Base-by-base conservation (phyloP, 2,113 vertebrate species). In the Gnathonemus echidnorhynchus region DNA sequence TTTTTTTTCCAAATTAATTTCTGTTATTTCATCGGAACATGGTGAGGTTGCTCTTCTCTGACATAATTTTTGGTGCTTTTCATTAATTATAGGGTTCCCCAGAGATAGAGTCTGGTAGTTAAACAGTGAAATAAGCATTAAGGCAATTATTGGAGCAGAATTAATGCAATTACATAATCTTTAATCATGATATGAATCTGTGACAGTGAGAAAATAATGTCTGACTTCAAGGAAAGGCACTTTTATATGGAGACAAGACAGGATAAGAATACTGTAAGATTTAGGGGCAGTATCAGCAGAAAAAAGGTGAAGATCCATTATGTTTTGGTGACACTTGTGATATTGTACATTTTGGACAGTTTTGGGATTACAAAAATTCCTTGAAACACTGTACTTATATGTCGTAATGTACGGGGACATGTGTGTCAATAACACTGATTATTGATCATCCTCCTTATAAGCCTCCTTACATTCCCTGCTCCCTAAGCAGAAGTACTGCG, bases 91-190 rank as follows among this genome's bases (percentile, higher is more conserved):
- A 88, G 80, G 90, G 92, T 91, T 95, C 96, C 95, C 94, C 0
- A 91, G 95, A 95, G 96, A 95, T 89, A 86, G 91, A 92, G 92
- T 86, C 58, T 92, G 92, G 95, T 96, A 96, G 96, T 96, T 96
- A 96, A 96, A 94, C 94, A 95, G 95, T 95, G 92, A 95, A 95
- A 96, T 95, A 95, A 94, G 95, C 95, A 96, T 96, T 95, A 94
- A 95, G 94, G 95, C 96, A 96, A 96, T 96, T 96, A 96, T 96
- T 96, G 95, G 95, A 94, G 94, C 93, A 94, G 94, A 95, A 95
- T 95, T 95, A 96, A 96, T 96, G 95, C 94, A 96, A 96, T 94
- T 95, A 93, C 93, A 94, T 95, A 95, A 96, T 96, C 93, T 96
- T 95, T 96, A 96, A 96, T 96, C 96, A 96, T 95, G 95, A 91